Conservation (phyloP, 92 coral and sea anemone genomes). For the Nematostella vectensis region DNA sequence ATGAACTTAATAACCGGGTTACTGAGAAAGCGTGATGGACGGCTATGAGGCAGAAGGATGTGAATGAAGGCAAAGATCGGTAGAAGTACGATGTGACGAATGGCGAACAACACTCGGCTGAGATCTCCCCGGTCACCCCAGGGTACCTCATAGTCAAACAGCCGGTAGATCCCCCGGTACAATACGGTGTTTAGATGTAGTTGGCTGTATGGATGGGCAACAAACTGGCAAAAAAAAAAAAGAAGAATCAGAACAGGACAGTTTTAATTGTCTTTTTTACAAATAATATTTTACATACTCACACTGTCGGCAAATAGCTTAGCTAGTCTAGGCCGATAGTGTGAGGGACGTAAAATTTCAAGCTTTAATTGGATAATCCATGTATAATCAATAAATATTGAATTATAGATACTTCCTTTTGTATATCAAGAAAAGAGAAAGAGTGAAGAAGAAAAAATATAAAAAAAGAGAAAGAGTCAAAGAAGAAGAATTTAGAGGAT, state of each 20-base stretch:
- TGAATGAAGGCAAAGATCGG: constrained; percentile 36
- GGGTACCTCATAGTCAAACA: constrained; percentile 14
- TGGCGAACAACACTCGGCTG: constrained; percentile 27
- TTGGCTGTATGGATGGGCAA: constrained; percentile 68
- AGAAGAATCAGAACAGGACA: background rate
- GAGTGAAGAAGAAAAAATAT: too few species aligned
- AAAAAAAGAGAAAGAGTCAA: too few species aligned
- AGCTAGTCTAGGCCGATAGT: background rate
- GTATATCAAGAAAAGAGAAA: too few species aligned
- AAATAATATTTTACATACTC: too few species aligned
- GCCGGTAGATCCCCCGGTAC: constrained; percentile 30
- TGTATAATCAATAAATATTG: too few species aligned
- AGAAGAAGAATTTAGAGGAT: too few species aligned
- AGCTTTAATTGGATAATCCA: too few species aligned
- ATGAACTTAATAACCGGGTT: constrained; percentile 58
- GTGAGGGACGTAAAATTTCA: too few species aligned
- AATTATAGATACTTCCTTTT: too few species aligned
- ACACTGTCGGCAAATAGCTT: too few species aligned
- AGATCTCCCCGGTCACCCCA: constrained; percentile 36
- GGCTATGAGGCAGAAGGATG: constrained; percentile 32
- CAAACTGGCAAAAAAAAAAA: constrained; percentile 20
- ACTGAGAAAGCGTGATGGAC: constrained; percentile 21
- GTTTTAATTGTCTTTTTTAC: background rate
- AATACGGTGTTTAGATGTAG: constrained; percentile 45
- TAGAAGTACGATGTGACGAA: constrained; percentile 41